phyloP scores from a whole-genome alignment of 2,113 vertebrate species.

The Pipra filicauda region DNA sequence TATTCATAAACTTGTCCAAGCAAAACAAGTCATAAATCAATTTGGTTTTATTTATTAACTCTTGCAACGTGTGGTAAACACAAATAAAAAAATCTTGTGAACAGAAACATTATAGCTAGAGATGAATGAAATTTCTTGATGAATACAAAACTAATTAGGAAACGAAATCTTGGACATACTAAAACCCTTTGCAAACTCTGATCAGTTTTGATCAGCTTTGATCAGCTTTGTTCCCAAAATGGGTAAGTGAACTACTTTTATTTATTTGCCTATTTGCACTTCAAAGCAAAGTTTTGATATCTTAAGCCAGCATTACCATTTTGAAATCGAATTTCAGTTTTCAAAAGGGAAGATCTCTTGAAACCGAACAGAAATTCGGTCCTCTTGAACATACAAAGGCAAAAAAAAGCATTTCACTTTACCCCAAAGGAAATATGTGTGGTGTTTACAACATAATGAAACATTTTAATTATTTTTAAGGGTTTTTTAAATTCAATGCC shows the following conservation, averaged over 20 bases:
- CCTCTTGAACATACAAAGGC: background rate
- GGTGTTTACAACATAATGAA: background rate
- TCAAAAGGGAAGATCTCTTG: background rate
- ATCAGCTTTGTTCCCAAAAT: background rate
- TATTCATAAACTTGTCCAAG: slow-evolving; percentile 3
- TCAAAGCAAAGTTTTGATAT: background rate
- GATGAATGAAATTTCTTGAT: background rate
- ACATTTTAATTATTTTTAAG: background rate
- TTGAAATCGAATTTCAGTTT: background rate
- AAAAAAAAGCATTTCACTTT: background rate
- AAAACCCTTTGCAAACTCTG: background rate
- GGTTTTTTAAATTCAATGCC: background rate
- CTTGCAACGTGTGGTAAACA: background rate
- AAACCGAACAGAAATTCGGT: background rate
- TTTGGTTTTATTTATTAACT: slow-evolving; percentile 4
- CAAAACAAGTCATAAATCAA: slow-evolving; percentile 1
- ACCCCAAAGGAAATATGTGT: background rate
- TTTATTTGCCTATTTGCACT: too few species aligned
- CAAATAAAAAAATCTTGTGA: background rate
- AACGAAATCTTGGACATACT: background rate
- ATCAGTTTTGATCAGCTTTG: background rate
- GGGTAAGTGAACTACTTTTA: background rate
- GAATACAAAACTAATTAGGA: background rate
- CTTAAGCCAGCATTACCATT: background rate
- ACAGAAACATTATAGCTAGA: background rate